phyloP scores from a whole-genome alignment of 1,140 invertebrate species.

The Acromyrmex echinatior region DNA sequence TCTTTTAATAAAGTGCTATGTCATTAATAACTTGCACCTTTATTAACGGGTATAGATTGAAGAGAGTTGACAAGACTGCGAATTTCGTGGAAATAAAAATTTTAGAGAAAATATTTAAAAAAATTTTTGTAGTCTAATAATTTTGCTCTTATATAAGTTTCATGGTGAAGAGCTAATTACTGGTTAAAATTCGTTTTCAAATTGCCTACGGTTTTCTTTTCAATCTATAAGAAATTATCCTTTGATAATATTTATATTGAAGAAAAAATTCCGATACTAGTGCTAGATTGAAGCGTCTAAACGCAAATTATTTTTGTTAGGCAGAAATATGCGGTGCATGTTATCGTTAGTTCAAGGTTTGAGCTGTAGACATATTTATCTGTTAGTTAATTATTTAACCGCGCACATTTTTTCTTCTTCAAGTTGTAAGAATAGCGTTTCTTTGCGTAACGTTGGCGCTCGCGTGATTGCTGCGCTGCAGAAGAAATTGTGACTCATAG shows the following conservation, averaged over 20 bases:
- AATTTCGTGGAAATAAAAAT: neutral
- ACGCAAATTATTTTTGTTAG: constrained; percentile 18
- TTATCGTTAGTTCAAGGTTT: neutral
- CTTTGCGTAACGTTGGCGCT: constrained; percentile 1
- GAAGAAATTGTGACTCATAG: constrained; percentile 73
- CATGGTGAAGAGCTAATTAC: neutral
- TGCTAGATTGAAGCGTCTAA: neutral
- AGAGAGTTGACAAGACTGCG: neutral
- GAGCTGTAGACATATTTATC: neutral
- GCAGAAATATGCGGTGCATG: neutral
- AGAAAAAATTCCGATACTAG: neutral
- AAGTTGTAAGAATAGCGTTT: constrained; percentile 44
- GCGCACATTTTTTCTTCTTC: neutral
- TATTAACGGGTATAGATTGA: neutral
- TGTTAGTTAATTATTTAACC: constrained; percentile 44
- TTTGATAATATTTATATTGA: neutral
- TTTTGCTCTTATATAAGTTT: neutral
- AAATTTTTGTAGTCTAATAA: neutral
- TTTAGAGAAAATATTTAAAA: neutral
- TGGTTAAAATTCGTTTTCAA: neutral
- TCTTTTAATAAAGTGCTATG: neutral
- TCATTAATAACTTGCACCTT: constrained; percentile 10
- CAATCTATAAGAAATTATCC: neutral
- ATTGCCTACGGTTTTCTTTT: neutral
- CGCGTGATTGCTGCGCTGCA: neutral